Evolutionary conservation across 2,888 invertebrate genomes (phyloP), one percentile per base, ranked within the genome.

Genomic region (Drosophila anomalata): DNA sequence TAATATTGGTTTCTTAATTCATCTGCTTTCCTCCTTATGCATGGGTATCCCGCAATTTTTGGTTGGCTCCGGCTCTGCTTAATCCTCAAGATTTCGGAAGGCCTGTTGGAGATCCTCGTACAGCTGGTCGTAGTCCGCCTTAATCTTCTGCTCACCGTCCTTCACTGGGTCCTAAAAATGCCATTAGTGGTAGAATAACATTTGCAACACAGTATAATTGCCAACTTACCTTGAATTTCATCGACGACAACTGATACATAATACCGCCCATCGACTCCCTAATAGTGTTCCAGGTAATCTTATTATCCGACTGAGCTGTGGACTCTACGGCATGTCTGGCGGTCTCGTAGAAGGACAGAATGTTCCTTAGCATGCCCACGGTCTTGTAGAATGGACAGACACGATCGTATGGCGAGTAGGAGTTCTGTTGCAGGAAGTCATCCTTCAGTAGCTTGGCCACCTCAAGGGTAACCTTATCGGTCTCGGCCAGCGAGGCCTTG

Each of bases 341-440:
- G 95, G 98, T 95, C 92, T 99, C 99, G 92, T 99, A 99, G 93
- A 99, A 98, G 57, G 96, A 93, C 90, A 99, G 97, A 93, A 99
- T 98, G 93, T 99, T 99, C 91, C 95, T 95, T 90, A 99, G 92
- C 99, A 99, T 99, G 81, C 98, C 99, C 66, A 98, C 97, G 0
- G 99, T 99, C 94, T 99, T 99, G 94, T 99, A 99, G 94, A 99
- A 99, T 79, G 99, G 99, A 91, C 99, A 99, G 94, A 98, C 99
- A 60, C 99, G 95, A 93, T 98, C 98, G 92, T 98, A 98, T 0
- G 96, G 92, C 1, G 97, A 97, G 92, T 97, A 97, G 92, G 99
- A 98, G 94, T 99, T 99, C 92, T 99, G 99, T 92, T 99, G 99
- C 89, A 99, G 93, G 94, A 99, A 99, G 93, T 99, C 99, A 91